Conservation (phyloP, 2,888 invertebrate genomes). For the Oscheius sp. region DNA sequence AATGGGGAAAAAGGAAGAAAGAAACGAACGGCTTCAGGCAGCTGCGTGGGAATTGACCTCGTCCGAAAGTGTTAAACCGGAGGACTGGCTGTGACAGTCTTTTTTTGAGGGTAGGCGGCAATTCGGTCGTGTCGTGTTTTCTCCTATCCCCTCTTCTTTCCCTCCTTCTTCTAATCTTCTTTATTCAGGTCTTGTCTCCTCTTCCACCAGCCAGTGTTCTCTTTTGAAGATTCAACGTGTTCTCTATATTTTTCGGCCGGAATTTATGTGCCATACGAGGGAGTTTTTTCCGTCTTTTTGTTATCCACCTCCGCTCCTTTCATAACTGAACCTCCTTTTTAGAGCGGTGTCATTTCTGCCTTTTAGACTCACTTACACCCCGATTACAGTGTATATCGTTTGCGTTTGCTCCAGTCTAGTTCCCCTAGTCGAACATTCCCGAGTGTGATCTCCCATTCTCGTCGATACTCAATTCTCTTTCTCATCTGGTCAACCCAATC, state of each 20-base stretch:
- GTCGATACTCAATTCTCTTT: neutral
- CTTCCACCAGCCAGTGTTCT: neutral
- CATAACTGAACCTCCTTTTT: no score
- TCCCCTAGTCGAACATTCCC: slow-evolving; percentile 10
- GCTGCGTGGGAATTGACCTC: slow-evolving; percentile 1
- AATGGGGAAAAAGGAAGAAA: neutral
- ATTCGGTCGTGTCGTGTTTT: neutral
- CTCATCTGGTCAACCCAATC: slow-evolving; percentile 1
- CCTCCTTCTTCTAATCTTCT: neutral
- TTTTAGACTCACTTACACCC: slow-evolving; percentile 29
- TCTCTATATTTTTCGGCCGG: neutral
- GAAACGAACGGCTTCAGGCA: neutral
- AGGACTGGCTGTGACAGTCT: neutral
- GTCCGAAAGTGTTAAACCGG: neutral
- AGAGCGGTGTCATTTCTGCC: slow-evolving; percentile 20
- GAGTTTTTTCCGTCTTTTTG: neutral
- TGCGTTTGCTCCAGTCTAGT: slow-evolving; percentile 23
- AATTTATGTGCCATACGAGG: slow-evolving; percentile 26
- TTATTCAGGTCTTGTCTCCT: slow-evolving; percentile 8
- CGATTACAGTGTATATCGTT: slow-evolving; percentile 20
- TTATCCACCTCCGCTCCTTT: slow-evolving; percentile 6
- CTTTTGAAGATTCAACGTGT: neutral
- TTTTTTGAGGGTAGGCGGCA: neutral
- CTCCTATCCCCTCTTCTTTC: neutral
- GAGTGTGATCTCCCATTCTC: slow-evolving; percentile 20